Evolutionary conservation across 2,888 invertebrate species (phyloP), one percentile per base, ranked within the genome.

Genomic region (Pammene fasciana): DNA sequence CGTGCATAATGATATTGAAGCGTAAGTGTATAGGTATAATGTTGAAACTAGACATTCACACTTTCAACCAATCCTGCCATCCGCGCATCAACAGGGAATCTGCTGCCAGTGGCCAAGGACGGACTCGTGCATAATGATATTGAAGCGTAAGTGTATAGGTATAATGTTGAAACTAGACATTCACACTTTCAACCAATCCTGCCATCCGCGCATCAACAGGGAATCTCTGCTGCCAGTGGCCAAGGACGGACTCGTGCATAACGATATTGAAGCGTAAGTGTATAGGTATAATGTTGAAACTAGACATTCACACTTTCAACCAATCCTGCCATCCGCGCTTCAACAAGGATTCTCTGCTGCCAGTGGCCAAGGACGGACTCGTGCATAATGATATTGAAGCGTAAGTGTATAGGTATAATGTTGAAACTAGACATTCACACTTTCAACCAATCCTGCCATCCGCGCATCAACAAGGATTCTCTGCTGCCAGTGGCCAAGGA

Each of bases 301-400:
- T 99, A 71, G 96, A 97, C 87, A 9, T 14, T 14, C 4, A 8
- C 0, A 8, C 2, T 9, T 41, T 6, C 2, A 6, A 36, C 36
- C 7, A 7, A 4, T 36, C 5, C 5, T 6, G 36, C 4, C 4
- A 4, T 36, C 36, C 4, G 36, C 4, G 36, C 5, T 4, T 36
- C 36, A 36, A 36, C 7, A 36, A 10, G 16, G 46, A 6, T 14
- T n/a, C 10, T 52, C n/a, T n/a, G n/a, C n/a, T n/a, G n/a, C n/a
- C n/a, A n/a, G n/a, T n/a, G n/a, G n/a, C n/a, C n/a, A n/a, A n/a
- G n/a, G n/a, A n/a, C n/a, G n/a, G n/a, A n/a, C n/a, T n/a, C n/a
- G n/a, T n/a, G n/a, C n/a, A n/a, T 18, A 94, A 94, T 18, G 96
- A 98, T 82, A 94, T 97, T 73, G 99, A 99, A 76, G 96, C 97